Base-by-base conservation (phyloP, 2,888 invertebrate species). In the Petrophora chlorosata region DNA sequence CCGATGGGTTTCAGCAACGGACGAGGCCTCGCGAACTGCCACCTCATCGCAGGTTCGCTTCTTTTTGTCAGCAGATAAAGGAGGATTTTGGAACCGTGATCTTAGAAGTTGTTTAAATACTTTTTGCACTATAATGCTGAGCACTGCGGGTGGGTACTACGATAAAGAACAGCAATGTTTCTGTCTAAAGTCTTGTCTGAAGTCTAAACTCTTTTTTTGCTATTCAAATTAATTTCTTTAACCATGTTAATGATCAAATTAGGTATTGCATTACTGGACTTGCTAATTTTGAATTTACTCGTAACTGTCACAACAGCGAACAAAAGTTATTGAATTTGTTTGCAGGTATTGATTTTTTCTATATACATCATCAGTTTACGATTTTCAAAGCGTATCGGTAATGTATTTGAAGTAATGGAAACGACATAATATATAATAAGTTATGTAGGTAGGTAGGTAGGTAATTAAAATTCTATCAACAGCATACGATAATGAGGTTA, bases 1-100 rank as follows among this genome's bases (percentile, higher is more conserved):
- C 88, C 85, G 72, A 78, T 83, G 87, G 88, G 88, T 87, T 88
- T 88, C 86, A 86, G 81, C 73, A 56, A 44, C 52, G n/a, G 70
- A 49, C 67, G 68, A 61, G 67, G 63, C 71, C 59, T 54, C 59
- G 59, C 51, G 40, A 47, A 35, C 42, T 29, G 54, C 19, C 30
- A 40, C 12, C 25, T 13, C 9, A 5, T 30, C 8, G 12, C 23
- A 17, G 4, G 29, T 36, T 33, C 17, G 14, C 10, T 13, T 9
- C 23, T 17, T 10, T 33, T 33, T 9, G 15, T 10, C 4, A 1
- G 3, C 12, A 8, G 5, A 7, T 7, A 10, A 10, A 7, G 2
- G 19, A 14, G 5, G 16, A 17, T 10, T 3, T n/a, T 10, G 10
- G 3, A n/a, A n/a, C n/a, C n/a, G n/a, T n/a, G n/a, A n/a, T n/a